Evolutionary conservation across 1,140 invertebrate species (phyloP).

Genomic region (Apis mellifera): DNA sequence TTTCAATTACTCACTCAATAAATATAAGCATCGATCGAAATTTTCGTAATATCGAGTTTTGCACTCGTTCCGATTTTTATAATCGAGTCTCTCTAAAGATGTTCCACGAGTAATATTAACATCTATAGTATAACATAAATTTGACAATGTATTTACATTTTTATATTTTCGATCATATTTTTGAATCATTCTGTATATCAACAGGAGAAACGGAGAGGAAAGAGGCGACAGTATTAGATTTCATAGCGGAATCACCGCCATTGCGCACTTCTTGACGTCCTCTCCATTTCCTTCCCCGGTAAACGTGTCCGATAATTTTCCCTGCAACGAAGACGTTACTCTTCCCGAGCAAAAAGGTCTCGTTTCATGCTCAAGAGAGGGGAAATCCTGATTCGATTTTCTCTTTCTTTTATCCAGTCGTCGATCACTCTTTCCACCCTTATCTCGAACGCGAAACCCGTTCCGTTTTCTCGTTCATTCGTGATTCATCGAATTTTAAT

Average conservation of each 20-base stretch:
- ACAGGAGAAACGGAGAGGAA: background rate
- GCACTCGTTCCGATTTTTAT: no score
- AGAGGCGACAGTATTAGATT: constrained; percentile 10
- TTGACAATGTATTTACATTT: no score
- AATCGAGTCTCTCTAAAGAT: background rate
- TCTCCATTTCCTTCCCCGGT: background rate
- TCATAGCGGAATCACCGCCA: background rate
- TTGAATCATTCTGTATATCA: background rate
- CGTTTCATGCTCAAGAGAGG: constrained; percentile 13
- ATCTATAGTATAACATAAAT: no score
- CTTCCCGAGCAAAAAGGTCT: background rate
- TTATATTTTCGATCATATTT: background rate
- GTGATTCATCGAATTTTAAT: constrained; percentile 61
- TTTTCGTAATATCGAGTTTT: no score
- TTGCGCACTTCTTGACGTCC: background rate
- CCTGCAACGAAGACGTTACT: background rate
- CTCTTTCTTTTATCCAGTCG: constrained; percentile 40
- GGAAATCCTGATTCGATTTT: constrained; percentile 41
- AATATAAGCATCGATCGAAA: no score
- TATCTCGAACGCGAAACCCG: background rate
- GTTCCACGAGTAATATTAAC: no score
- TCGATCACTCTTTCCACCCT: background rate
- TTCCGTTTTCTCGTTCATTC: background rate
- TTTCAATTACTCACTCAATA: no score
- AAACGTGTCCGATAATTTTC: constrained; percentile 8